Base-by-base conservation (phyloP, 2,888 invertebrate genomes). In the Ormyrus nitidulus region DNA sequence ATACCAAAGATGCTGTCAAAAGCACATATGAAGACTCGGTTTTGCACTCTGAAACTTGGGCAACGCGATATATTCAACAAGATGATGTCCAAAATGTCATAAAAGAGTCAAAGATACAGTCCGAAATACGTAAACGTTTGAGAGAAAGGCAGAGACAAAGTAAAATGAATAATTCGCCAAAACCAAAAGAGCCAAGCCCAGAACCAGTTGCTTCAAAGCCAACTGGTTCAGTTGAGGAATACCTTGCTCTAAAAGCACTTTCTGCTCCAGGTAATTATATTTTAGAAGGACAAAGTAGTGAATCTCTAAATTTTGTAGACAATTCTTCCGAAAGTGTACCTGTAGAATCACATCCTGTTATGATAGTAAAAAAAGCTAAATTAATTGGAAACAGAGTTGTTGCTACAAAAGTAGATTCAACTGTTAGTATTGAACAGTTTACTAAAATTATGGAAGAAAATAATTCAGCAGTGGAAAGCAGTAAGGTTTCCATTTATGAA, bases 71-170 rank as follows among this genome's bases (percentile, higher is more conserved):
- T 81, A 89, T 89, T 82, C 88, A 89, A 74, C 90, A 90, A 11
- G 90, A 90, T 56, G 90, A 89, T 80, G 90, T 90, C 2, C 89
- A 90, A 70, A 90, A 82, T 72, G 90, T 90, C 13, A 90, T 90
- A 71, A 90, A 89, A 80, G 90, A 90, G 71, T 90, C 90, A 1
- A 90, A 90, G 76, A 90, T 90, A 59, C 90, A 90, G 56, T 90
- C 90, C 0, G 90, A 90, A 83, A 90, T 90, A 76, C 86, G 90
- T 3, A 90, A 90, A 84, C 87, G 90, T 13, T 84, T 90, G 69
- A 83, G 90, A 46, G 90, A 90, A 83, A 85, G 90, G 44, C 90
- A 90, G 65, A 85, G 90, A 70, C 82, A 88, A 61, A 86, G 86
- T 4, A 90, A 89, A 80, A 81, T 89, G 34, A 88, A 83, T 74